phyloP scores from a whole-genome alignment of 1,140 invertebrate species.

The Bombus terrestris region DNA sequence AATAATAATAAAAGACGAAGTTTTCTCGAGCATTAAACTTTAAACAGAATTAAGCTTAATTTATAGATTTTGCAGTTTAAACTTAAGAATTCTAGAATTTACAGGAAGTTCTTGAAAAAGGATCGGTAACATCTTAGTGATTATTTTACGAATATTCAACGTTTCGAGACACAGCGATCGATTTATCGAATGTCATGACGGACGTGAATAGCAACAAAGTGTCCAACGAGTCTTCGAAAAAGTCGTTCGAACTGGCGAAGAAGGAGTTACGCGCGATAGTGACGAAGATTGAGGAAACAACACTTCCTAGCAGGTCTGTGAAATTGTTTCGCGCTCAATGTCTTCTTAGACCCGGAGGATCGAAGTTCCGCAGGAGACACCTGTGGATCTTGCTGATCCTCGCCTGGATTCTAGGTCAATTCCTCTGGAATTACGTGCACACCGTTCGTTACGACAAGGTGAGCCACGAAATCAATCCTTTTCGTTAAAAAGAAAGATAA shows the following conservation, averaged over 20 bases:
- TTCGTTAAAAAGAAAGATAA: background rate
- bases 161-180: background rate
- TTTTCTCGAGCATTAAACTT: too few species aligned
- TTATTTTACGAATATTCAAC: background rate
- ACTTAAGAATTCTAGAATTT: background rate
- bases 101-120: background rate
- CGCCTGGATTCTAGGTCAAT: constrained; percentile 53
- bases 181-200: constrained; percentile 51
- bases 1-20: background rate
- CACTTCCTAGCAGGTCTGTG: constrained; percentile 38
- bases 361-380: constrained; percentile 48
- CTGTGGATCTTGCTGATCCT: constrained; percentile 58
- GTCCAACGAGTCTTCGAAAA: constrained; percentile 36
- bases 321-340: constrained; percentile 46
- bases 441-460: constrained; percentile 62
- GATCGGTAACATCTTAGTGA: background rate
- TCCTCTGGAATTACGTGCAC: constrained; percentile 41
- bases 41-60: background rate
- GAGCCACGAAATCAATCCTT: background rate
- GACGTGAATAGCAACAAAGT: constrained; percentile 49
- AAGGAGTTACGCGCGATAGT: constrained; percentile 67
- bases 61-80: background rate
- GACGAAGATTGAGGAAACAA: constrained; percentile 57
- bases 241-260: constrained; percentile 60
- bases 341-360: constrained; percentile 43